Evolutionary conservation across 1,140 invertebrate species (phyloP), one percentile per base, ranked within the genome.

Genomic region (Brachionus rubens): DNA sequence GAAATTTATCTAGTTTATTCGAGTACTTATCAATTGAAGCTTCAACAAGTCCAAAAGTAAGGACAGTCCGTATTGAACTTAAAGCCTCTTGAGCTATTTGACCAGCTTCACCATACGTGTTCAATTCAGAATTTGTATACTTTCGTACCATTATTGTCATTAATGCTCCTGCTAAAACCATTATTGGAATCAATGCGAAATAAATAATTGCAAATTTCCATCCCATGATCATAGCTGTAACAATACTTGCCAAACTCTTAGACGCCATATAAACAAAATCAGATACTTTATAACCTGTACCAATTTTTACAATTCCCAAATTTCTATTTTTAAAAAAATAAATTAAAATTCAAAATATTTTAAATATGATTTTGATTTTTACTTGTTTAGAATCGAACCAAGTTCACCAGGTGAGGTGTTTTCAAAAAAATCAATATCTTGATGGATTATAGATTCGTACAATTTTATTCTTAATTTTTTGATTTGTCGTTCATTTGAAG

Each of bases 171-270:
- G 28, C 33, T 10, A 65, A 33, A 36, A 65, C 16, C 10, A 65
- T 65, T 1, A 65, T 36, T 65, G 59, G 59, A 9, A 33, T 9
- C 4, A 36, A 9, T 19, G 59, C 26, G 7, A 65, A 9, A 19
- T 36, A 65, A 65, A 65, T 30, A 40, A 65, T 16, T 3, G 59
- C 5, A 10, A 65, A 65, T 43, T 65, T 65, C 59, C 59, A 65
- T 33, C 5, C 59, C 12, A 12, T 12, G 36, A 33, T 7, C 1
- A 65, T 2, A 19, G 59, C 28, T 7, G 36, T 10, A 36, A 65
- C 36, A 33, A 40, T 21, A 12, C 9, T 2, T 10, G 33, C 28
- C 33, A 36, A 9, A 16, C 26, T n/a, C 9, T 30, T 16, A 40
- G 28, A 65, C 21, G 36, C 4, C 12, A 65, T 6, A 43, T 14